These are phyloP conservation scores for Triplophysa siluroides DNA, from an alignment of 2,113 vertebrate genomes.

Conservation along the genomic window DNA sequence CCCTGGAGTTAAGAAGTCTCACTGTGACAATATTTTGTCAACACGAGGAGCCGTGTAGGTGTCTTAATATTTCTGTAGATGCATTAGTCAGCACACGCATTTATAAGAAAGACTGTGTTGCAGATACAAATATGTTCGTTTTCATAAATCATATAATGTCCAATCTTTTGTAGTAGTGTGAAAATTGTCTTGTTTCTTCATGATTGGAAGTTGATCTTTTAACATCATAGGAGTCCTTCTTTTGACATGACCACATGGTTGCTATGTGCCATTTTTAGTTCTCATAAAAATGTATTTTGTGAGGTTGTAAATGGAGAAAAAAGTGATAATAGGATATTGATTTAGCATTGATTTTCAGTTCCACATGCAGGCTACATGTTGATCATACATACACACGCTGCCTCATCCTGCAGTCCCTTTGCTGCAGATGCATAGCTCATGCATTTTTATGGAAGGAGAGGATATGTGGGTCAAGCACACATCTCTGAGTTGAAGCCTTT, in stretches of 20 bases:
- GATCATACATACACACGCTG: slow-evolving; percentile 17
- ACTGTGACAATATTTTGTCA: slow-evolving; percentile 3
- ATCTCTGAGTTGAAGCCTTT: slow-evolving; percentile 39
- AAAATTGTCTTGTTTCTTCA: not conserved
- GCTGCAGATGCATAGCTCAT: slow-evolving; percentile 45
- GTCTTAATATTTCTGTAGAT: not conserved
- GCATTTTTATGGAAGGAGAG: slow-evolving; percentile 43
- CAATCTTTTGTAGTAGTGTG: too few relatives aligned
- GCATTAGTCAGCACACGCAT: slow-evolving; percentile 8
- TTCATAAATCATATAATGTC: too few relatives aligned
- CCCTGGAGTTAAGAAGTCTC: not conserved
- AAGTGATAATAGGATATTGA: not conserved
- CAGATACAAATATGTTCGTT: not conserved
- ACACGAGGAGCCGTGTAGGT: not conserved
- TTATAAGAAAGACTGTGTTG: not conserved
- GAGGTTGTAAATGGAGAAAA: not conserved
- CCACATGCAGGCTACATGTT: not conserved
- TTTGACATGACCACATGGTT: not conserved
- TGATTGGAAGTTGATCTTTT: not conserved
- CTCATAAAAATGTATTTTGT: not conserved
- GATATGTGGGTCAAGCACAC: slow-evolving; percentile 46
- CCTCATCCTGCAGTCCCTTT: slow-evolving; percentile 35
- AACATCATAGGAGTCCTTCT: not conserved
- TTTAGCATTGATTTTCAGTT: slow-evolving; percentile 10
- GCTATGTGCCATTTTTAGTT: not conserved